These are phyloP conservation scores for Enteromius afrohamiltoni DNA, from an alignment of 2,797 vertebrate genomes.

Conservation along the genomic window DNA sequence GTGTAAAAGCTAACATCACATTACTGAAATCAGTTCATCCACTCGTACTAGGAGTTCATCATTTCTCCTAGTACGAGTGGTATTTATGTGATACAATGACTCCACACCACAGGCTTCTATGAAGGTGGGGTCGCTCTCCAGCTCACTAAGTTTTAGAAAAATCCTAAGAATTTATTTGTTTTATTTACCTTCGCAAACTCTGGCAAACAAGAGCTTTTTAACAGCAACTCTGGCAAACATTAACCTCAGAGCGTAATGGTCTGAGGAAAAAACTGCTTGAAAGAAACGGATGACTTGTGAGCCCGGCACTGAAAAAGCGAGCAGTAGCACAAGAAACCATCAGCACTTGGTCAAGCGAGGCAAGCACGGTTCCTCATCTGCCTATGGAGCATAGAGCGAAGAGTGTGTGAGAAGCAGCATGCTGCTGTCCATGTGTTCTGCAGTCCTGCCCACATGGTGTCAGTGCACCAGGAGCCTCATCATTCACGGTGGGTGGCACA, in stretches of 20 bases:
- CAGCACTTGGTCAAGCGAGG: background rate
- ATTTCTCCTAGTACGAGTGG: background rate
- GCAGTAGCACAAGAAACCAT: conserved; percentile 17
- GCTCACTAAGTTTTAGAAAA: background rate
- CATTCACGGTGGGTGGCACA: conserved; percentile 53
- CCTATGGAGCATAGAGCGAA: conserved; percentile 25
- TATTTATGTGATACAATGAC: too few species aligned
- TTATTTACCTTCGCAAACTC: background rate
- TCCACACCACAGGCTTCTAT: background rate
- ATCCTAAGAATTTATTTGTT: background rate
- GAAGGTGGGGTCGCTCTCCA: background rate
- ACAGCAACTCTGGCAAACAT: background rate
- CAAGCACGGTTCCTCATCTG: conserved; percentile 7
- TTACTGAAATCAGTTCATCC: background rate
- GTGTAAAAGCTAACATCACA: background rate
- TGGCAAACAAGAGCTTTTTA: background rate
- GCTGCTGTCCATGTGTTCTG: conserved; percentile 41
- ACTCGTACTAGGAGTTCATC: too few species aligned
- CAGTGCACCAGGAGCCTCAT: conserved; percentile 52
- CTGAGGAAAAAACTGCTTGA: background rate
- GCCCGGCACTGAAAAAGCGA: conserved; percentile 18
- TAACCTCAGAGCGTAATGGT: conserved; percentile 1
- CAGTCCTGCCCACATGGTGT: conserved; percentile 52
- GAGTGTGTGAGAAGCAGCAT: conserved; percentile 37
- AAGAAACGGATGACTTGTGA: background rate